Percentiles rank a stretch among this genome's conserved stretches.
Conservation (phyloP, 2,113 vertebrate species). For the Aegotheles bennettii region DNA sequence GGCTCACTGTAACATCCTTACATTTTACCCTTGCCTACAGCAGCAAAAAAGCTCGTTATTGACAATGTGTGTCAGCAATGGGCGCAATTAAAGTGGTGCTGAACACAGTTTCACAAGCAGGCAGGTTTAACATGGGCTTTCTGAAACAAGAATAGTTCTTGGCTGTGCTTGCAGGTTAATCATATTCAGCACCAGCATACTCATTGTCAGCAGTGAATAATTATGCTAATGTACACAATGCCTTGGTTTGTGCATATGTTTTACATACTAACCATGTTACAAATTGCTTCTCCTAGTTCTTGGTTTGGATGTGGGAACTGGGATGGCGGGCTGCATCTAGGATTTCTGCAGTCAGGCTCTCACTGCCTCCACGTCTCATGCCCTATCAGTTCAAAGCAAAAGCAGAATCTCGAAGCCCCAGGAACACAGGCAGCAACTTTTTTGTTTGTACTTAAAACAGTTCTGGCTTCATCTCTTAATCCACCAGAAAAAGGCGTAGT, state of each 20-base stretch:
- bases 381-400: not conserved
- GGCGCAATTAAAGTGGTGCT: not conserved
- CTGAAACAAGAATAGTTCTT: conserved; percentile 14
- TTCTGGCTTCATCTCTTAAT: not conserved
- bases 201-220: conserved; percentile 11
- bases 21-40: not conserved
- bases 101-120: not conserved
- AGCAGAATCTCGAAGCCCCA: not conserved
- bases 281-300: not conserved
- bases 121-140: not conserved
- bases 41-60: not conserved
- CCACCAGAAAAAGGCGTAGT: not conserved
- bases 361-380: not conserved
- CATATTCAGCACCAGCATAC: not conserved
- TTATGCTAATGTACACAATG: not conserved
- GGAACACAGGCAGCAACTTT: not conserved
- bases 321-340: accelerated
- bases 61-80: not conserved
- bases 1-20: not conserved
- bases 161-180: conserved; percentile 31
- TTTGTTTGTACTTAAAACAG: not conserved
- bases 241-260: not conserved
- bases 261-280: not conserved
- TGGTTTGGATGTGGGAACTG: not conserved
- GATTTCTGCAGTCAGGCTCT: not conserved